Percentiles rank a stretch among this genome's conserved stretches.
phyloP scores from a whole-genome alignment of 2,888 invertebrate genomes.

The Invenusta paracnida region DNA sequence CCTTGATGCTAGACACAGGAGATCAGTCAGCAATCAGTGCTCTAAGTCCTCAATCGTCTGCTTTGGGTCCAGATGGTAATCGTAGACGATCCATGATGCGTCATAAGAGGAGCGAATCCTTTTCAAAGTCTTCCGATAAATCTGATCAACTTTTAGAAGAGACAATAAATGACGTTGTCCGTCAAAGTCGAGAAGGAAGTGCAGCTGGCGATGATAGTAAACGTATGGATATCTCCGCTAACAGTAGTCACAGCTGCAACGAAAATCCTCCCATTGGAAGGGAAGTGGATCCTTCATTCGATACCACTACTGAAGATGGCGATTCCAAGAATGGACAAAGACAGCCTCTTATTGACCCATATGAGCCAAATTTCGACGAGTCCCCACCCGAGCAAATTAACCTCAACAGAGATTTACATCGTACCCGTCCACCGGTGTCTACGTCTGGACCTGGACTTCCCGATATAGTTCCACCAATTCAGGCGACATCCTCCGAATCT shows the following conservation, averaged over 20 bases:
- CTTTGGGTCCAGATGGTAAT: neutral
- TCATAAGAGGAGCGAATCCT: neutral
- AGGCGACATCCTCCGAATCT: neutral
- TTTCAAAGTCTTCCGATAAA: neutral
- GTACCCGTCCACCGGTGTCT: slow-evolving; percentile 14
- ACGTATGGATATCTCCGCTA: neutral
- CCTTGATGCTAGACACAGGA: neutral
- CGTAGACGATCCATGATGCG: neutral
- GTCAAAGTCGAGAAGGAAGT: slow-evolving; percentile 27
- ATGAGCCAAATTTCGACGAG: slow-evolving; percentile 44
- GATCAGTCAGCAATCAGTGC: neutral
- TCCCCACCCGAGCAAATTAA: slow-evolving; percentile 24
- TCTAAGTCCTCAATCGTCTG: neutral
- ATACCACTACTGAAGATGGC: neutral
- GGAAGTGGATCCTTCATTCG: neutral
- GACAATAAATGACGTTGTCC: slow-evolving; percentile 33
- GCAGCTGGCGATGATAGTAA: slow-evolving; percentile 1
- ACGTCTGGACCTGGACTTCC: too few relatives aligned
- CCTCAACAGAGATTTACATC: neutral
- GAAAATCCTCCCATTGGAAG: neutral
- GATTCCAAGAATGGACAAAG: neutral
- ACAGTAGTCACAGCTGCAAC: neutral
- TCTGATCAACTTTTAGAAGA: slow-evolving; percentile 11
- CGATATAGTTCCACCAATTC: neutral
- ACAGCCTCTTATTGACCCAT: slow-evolving; percentile 32